Evolutionary conservation across 2,888 invertebrate species (phyloP).

Genomic region (Dasypolia templi): DNA sequence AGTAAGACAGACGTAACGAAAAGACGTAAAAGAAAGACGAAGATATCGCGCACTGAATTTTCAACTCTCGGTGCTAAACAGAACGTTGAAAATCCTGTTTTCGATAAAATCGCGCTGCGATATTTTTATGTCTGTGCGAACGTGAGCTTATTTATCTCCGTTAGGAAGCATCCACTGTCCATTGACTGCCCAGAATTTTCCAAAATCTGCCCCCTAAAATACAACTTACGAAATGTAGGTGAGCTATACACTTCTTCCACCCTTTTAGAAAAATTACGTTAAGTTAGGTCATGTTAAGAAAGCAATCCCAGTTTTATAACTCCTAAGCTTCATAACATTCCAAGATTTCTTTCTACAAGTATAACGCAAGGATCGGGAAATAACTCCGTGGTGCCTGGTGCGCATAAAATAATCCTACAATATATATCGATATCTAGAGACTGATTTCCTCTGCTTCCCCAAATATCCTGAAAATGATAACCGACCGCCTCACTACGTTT

Average conservation of each 20-base stretch:
- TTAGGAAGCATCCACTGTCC: too few species aligned
- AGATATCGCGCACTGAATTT: too few species aligned
- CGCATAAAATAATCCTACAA: background rate
- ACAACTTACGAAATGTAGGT: background rate
- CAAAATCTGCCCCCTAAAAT: too few species aligned
- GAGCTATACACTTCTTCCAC: background rate
- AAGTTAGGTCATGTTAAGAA: background rate
- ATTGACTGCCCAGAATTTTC: too few species aligned
- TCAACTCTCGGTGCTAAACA: too few species aligned
- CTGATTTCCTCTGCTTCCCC: conserved; percentile 11
- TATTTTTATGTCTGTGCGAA: too few species aligned
- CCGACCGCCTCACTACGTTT: background rate
- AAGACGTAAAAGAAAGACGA: too few species aligned
- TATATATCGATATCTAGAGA: conserved; percentile 1
- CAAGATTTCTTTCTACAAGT: background rate
- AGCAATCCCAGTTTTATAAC: background rate
- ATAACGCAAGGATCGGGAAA: background rate
- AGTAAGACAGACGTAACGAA: too few species aligned
- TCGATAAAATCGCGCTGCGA: too few species aligned
- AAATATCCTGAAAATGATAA: conserved; percentile 18
- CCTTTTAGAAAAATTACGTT: background rate
- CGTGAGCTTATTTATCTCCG: too few species aligned
- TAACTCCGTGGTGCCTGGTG: background rate
- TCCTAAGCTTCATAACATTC: too few species aligned
- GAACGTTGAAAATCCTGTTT: too few species aligned